Base-by-base conservation (phyloP, 2,888 invertebrate species). In the Mythimna vitellina region DNA sequence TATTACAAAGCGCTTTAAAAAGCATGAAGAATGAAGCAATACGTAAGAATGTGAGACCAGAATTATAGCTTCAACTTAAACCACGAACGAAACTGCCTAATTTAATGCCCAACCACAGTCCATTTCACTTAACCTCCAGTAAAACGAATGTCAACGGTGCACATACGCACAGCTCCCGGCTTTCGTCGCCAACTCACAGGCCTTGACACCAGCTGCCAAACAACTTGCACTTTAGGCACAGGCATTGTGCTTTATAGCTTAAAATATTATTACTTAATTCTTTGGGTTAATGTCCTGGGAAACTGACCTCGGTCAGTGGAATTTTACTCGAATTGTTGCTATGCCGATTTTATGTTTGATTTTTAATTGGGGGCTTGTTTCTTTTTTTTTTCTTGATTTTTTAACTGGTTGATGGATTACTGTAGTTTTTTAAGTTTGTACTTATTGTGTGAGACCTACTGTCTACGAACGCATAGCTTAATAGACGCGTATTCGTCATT, bases 231-330 rank as follows among this genome's bases (percentile, higher is more conserved):
- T 68, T 65, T 64, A 62, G 5, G 46, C 5, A n/a, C 65, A 46
- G 29, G 51, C 14, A 58, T 78, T 68, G 51, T 78, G 51, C 32
- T 56, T 68, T 64, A 67, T 65, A 25, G 12, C n/a, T 42, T 67
- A 57, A 58, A 38, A 49, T 20, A 10, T 29, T 10, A 68, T 80
- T 80, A 62, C 73, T 56, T 53, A 81, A 80, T 54, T 61, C 71
- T 62, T 57, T 20, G 53, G 70, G 83, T 84, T 77, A 83, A 83
- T 14, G 78, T 64, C 75, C 84, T 81, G 62, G 65, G 51, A n/a
- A 20, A 63, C 20, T 66, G 70, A 75, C 84, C 82, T 81, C 53
- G 81, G 57, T 10, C 12, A 20, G 22, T 58, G 75, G 73, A 81
- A 78, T 70, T 78, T 70, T 81, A 70, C 64, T 65, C n/a, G 9